Evolutionary conservation across 2,888 invertebrate species (phyloP).

Genomic region (Spatulosminthurus flaviceps): DNA sequence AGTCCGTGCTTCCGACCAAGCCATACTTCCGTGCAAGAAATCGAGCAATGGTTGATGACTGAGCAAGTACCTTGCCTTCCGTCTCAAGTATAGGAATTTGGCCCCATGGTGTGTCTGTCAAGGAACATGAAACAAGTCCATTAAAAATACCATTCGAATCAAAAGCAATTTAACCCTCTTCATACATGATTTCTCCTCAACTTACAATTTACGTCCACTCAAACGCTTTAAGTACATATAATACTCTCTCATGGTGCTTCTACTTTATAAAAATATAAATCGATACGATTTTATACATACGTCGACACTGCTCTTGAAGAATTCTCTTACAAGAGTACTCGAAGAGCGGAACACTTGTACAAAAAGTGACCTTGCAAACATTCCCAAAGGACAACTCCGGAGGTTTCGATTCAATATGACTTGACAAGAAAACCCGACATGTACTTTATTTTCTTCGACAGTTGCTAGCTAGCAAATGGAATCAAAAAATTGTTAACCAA

Average conservation of each 20-base stretch:
- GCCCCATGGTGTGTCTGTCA: slow-evolving; percentile 60
- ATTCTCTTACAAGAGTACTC: too few relatives aligned
- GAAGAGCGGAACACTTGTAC: neutral
- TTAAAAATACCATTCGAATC: neutral
- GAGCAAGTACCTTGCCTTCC: slow-evolving; percentile 60
- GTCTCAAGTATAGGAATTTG: slow-evolving; percentile 61
- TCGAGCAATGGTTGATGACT: slow-evolving; percentile 63
- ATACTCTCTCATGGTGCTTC: too few relatives aligned
- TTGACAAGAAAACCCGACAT: too few relatives aligned
- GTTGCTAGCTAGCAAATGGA: neutral
- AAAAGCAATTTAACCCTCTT: neutral
- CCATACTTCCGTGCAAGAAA: slow-evolving; percentile 62
- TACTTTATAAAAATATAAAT: too few relatives aligned
- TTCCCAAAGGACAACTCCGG: neutral
- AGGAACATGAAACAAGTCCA: slow-evolving; percentile 7
- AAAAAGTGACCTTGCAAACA: neutral
- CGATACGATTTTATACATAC: too few relatives aligned
- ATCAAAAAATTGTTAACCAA: slow-evolving; percentile 9
- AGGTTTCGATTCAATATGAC: neutral
- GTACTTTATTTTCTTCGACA: neutral
- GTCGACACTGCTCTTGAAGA: too few relatives aligned
- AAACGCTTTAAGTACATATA: too few relatives aligned
- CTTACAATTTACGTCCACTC: neutral
- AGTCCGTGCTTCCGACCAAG: slow-evolving; percentile 53
- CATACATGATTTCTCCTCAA: slow-evolving; percentile 2